Evolutionary conservation across 2,113 vertebrate genomes (phyloP).

Genomic region (Puffinus mauretanicus): DNA sequence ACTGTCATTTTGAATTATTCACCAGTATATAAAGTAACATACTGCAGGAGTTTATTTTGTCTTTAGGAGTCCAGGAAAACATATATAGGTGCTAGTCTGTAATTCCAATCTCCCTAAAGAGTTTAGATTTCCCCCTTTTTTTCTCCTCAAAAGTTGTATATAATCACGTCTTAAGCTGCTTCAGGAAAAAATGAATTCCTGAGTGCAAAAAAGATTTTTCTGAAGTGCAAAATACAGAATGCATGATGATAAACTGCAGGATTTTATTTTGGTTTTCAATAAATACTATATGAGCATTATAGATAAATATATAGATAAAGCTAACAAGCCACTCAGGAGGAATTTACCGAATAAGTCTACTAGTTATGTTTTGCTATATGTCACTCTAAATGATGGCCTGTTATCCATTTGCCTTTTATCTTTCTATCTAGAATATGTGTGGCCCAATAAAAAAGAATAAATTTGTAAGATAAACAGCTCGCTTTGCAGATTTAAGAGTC

Average conservation of each 20-base stretch:
- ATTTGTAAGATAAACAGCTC: slow-evolving; percentile 82
- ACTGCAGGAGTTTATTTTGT: slow-evolving; percentile 7
- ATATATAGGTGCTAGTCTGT: background rate
- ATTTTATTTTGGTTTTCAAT: slow-evolving; percentile 15
- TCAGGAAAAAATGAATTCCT: background rate
- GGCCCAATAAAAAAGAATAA: slow-evolving; percentile 81
- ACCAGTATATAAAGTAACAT: background rate
- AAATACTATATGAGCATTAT: slow-evolving; percentile 3
- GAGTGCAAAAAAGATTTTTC: background rate
- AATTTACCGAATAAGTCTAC: slow-evolving; percentile 41
- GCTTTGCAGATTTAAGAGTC: slow-evolving; percentile 79
- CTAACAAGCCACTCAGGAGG: slow-evolving; percentile 40
- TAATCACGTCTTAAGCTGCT: background rate
- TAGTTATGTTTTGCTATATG: slow-evolving; percentile 53
- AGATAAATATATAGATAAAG: slow-evolving; percentile 59
- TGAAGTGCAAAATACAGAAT: background rate
- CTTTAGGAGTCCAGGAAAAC: background rate
- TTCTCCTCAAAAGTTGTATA: background rate
- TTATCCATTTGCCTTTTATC: slow-evolving; percentile 75
- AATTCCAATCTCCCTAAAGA: background rate
- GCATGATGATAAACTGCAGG: background rate
- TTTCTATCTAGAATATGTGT: slow-evolving; percentile 76
- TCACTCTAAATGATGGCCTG: slow-evolving; percentile 65
- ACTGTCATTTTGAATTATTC: slow-evolving; percentile 24
- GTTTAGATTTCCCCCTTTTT: background rate